Conservation (phyloP, 2,888 invertebrate genomes). For the Graphium colonna region DNA sequence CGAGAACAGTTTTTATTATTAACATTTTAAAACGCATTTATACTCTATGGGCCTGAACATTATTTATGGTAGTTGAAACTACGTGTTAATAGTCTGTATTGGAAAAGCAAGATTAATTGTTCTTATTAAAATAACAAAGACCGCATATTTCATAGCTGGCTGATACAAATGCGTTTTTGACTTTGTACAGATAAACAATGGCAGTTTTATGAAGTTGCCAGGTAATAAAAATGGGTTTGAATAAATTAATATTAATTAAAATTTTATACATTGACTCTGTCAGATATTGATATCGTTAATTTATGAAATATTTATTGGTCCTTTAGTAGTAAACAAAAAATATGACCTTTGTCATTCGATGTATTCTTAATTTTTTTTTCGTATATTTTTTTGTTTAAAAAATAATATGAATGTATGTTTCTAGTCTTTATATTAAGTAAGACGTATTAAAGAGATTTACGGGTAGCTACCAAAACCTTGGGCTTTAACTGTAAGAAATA, state of each 20-base stretch:
- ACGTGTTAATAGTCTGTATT: constrained; percentile 38
- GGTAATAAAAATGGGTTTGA: constrained; percentile 75
- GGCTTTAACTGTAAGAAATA: constrained; percentile 26
- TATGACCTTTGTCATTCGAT: neutral
- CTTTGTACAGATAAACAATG: constrained; percentile 51
- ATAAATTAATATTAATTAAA: constrained; percentile 58
- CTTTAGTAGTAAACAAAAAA: constrained; percentile 1
- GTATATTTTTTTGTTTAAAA: neutral
- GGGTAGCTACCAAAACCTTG: neutral
- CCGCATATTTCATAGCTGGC: constrained; percentile 33
- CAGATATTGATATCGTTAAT: constrained; percentile 11
- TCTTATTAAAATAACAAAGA: constrained; percentile 58
- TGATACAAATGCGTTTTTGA: constrained; percentile 22
- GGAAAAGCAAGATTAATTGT: constrained; percentile 66
- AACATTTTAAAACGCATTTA: constrained; percentile 4
- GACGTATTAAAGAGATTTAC: neutral
- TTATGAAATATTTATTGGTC: constrained; percentile 10
- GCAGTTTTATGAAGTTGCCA: constrained; percentile 59
- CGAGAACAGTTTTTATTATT: constrained; percentile 11
- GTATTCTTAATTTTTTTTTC: too few species aligned
- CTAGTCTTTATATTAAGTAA: neutral
- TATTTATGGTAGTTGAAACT: constrained; percentile 28
- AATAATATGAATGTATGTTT: neutral
- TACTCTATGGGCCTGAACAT: neutral
- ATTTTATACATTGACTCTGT: constrained; percentile 19